Evolutionary conservation across 2,113 vertebrate species (phyloP).

Genomic region (Oreotrochilus melanogaster): DNA sequence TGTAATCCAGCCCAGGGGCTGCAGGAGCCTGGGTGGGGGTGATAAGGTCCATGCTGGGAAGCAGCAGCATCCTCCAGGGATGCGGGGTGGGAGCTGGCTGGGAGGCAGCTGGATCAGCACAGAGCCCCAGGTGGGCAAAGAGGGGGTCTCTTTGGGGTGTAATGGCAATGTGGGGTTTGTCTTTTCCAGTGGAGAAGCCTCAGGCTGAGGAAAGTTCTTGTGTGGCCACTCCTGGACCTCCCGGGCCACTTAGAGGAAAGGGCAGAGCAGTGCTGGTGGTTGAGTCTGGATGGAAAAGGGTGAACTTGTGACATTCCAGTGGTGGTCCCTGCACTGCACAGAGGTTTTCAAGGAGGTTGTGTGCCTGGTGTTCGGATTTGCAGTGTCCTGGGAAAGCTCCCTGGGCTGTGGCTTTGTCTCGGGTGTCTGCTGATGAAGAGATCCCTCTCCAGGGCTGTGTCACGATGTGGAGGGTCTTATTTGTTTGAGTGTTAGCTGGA

Average conservation of each 20-base stretch:
- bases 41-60: conserved; percentile 9
- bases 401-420: not conserved
- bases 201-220: not conserved
- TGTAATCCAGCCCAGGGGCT: not conserved
- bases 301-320: not conserved
- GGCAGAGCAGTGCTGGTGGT: not conserved
- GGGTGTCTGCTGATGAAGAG: not conserved
- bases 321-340: fast-evolving
- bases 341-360: not conserved
- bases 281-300: not conserved
- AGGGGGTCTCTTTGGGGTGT: too few species aligned
- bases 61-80: not conserved
- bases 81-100: not conserved
- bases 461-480: conserved; percentile 34
- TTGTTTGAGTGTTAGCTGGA: conserved; percentile 41
- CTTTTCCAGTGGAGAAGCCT: not conserved
- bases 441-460: conserved; percentile 21
- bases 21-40: not conserved
- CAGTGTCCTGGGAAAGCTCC: not conserved
- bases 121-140: not conserved
- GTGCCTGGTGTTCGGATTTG: not conserved
- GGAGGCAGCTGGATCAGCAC: not conserved
- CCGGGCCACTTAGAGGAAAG: fast-evolving
- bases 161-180: not conserved
- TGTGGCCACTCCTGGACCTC: not conserved